Percentiles rank a stretch among this genome's conserved stretches.
Conservation (phyloP, 2,113 vertebrate genomes). For the Laticauda colubrina region DNA sequence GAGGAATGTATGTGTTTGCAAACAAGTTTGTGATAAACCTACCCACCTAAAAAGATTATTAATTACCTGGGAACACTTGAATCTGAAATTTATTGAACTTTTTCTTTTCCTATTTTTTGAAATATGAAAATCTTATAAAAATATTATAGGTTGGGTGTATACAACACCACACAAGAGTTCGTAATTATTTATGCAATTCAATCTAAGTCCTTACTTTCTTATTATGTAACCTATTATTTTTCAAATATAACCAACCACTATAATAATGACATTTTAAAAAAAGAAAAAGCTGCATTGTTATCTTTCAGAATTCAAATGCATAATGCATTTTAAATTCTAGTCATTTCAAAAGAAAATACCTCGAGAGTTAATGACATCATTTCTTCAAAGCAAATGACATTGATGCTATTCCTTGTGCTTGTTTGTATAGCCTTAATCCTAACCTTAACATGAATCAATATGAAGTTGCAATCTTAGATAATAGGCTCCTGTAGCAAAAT, state of each 20-base stretch:
- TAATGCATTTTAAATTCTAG: neutral
- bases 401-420: neutral
- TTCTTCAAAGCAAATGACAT: neutral
- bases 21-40: too few species aligned
- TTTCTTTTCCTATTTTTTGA: neutral
- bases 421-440: too few species aligned
- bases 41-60: neutral
- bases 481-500: neutral
- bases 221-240: neutral
- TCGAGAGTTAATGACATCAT: neutral
- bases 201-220: neutral
- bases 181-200: neutral
- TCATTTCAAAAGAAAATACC: too few species aligned
- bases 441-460: neutral
- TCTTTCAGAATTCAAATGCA: neutral
- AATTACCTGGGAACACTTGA: neutral
- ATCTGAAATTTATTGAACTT: neutral
- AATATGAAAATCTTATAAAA: conserved; percentile 9
- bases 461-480: neutral
- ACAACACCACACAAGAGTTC: neutral
- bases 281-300: neutral
- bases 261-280: neutral
- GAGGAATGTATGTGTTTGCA: neutral
- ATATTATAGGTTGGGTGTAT: neutral
- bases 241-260: neutral